Evolutionary conservation across 1,140 invertebrate species (phyloP), one percentile per base, ranked within the genome.

Genomic region (Pomacea maculata): DNA sequence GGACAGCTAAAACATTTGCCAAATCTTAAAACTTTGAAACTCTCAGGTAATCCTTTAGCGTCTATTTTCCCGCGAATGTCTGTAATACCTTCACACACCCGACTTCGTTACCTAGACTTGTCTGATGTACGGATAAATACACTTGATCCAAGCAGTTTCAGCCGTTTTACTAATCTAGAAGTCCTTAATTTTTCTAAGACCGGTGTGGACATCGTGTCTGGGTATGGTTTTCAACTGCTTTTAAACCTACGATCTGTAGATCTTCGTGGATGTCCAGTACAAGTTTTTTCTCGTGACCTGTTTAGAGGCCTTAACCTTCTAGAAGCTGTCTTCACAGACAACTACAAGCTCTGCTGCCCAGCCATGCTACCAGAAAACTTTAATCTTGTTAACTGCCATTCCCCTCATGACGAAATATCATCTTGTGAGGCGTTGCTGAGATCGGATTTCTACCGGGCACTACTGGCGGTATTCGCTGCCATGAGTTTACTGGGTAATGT

Each of bases 271-370:
- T 75, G 79, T 67, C 21, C 19, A 11, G n/a, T 85, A 14, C 10
- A 21, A 63, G 54, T 73, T n/a, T 79, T 83, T 64, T 54, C 78
- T 8, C 5, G 0, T 1, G 65, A 67, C n/a, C 21, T 82, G 57
- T 77, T 85, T 52, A 74, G n/a, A 19, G 61, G 52, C 3, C 54
- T 82, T 4, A 9, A 6, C 45, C 34, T 12, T 4, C 72, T 85
- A 25, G 29, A 65, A 61, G 4, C 45, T 19, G 54, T 85, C 3
- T 57, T 75, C 9, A 71, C 81, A 19, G 85, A 86, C 67, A 55
- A 67, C 14, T 86, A 79, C 70, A 74, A 75, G 17, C 65, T 86
- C 29, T 86, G 85, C 57, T 85, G 85, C 64, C n/a, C 61, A 9
- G 82, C 80, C 7, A 65, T 45, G 17, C 21, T 76, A 75, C 82